Base-by-base conservation (phyloP, 2,888 invertebrate genomes). In the Ophion ellenae region DNA sequence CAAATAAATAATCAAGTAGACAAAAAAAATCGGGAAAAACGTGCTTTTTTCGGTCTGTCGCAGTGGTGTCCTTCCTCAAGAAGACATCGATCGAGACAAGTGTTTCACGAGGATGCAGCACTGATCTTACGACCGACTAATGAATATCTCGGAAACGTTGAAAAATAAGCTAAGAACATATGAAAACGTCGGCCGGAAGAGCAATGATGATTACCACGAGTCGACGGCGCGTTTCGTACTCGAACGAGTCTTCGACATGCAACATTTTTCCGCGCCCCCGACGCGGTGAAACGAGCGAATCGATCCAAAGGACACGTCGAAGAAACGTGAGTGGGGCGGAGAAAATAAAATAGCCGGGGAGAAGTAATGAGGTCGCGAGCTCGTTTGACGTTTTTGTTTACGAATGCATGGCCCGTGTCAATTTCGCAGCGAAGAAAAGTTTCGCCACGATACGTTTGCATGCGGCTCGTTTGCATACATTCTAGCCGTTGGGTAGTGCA, bases 161-260 rank as follows among this genome's bases (percentile, higher is more conserved):
- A 1, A 53, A 67, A 20, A 45, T 17, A 64, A 63, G 40, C 57
- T 9, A 28, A 53, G 36, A 32, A 20, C 47, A 45, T 57, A 45
- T 32, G 6, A 66, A 70, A 77, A 57, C n/a, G 36, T 53, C 36
- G 53, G 28, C 6, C 53, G 32, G 28, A 59, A 40, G 57, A 24
- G 45, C 40, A 40, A 10, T 10, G 59, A 17, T 57, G 24, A 59
- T 28, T 59, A 59, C 24, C 53, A 67, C 17, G 1, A 32, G 40
- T 71, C 40, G 61, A n/a, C 71, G 17, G 2, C 71, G 32, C 32
- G 57, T 64, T 45, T 14, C 70, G 67, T 74, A 40, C 36, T 10
- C 28, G 66, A 84, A 84, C 73, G 81, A 81, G 73, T 69, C 53
- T 77, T 73, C 71, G 76, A 77, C 84, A 81, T 80, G 84, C 76